Conservation (phyloP, 2,113 vertebrate species). For the Cisticola juncidis region DNA sequence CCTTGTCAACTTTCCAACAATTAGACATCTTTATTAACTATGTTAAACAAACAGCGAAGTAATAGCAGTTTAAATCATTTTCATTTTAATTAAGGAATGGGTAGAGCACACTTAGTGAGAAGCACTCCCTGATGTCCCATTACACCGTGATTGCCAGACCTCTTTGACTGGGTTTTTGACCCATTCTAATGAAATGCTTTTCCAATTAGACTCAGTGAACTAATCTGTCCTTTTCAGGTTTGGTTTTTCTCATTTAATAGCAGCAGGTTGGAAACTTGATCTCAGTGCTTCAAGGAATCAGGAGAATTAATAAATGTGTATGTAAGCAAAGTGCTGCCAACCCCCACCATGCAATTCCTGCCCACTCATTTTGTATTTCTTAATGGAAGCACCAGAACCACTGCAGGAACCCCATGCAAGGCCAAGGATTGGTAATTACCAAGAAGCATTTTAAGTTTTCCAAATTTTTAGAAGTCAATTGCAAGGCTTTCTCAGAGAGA, state of each 20-base stretch:
- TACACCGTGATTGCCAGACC: constrained; percentile 52
- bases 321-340: constrained; percentile 37
- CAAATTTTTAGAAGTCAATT: constrained; percentile 45
- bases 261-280: constrained; percentile 53
- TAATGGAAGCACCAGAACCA: constrained; percentile 44
- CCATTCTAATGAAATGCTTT: constrained; percentile 72
- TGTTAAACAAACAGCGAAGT: constrained; percentile 37
- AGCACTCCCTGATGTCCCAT: constrained; percentile 62
- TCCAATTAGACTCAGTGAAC: constrained; percentile 64
- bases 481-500: neutral
- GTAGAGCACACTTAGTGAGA: constrained; percentile 51
- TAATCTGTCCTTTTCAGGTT: constrained; percentile 59
- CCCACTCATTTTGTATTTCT: constrained; percentile 64
- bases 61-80: constrained; percentile 61
- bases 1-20: neutral
- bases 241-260: constrained; percentile 48
- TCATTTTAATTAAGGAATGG: constrained; percentile 68
- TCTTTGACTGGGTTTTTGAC: constrained; percentile 61
- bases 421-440: constrained; percentile 17
- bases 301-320: constrained; percentile 57
- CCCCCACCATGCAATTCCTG: constrained; percentile 18
- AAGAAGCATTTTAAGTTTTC: constrained; percentile 44
- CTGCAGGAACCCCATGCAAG: constrained; percentile 25
- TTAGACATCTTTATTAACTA: constrained; percentile 33
- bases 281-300: constrained; percentile 41